A percentile compares a stretch with the other conserved stretches of the same genome.
phyloP scores from a whole-genome alignment of 2,888 invertebrate genomes.

The Gymnocheta viridis region DNA sequence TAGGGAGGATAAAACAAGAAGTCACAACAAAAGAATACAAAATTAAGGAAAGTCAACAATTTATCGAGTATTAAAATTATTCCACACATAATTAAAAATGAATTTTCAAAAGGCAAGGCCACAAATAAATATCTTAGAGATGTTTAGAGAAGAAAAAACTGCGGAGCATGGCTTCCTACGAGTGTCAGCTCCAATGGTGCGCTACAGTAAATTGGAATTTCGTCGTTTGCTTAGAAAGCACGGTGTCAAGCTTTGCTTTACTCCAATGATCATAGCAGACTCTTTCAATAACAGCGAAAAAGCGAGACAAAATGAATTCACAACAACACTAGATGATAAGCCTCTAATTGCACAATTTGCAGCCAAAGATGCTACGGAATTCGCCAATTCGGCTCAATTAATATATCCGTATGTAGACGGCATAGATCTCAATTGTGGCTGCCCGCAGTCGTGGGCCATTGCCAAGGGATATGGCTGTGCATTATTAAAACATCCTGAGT shows the following conservation, averaged over 20 bases:
- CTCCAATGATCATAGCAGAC: slow-evolving; percentile 98
- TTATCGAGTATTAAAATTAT: not conserved
- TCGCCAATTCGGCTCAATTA: slow-evolving; percentile 92
- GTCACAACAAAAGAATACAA: slow-evolving; percentile 40
- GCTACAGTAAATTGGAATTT: slow-evolving; percentile 95
- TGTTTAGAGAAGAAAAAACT: slow-evolving; percentile 85
- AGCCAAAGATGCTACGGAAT: slow-evolving; percentile 91
- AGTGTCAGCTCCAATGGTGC: slow-evolving; percentile 97
- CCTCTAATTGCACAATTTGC: slow-evolving; percentile 98
- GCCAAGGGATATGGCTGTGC: slow-evolving; percentile 94
- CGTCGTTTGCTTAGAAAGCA: slow-evolving; percentile 89
- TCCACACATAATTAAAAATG: slow-evolving; percentile 7
- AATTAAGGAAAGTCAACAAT: slow-evolving; percentile 1
- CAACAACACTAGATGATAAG: slow-evolving; percentile 88
- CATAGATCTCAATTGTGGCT: slow-evolving; percentile 98
- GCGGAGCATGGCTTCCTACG: slow-evolving; percentile 85
- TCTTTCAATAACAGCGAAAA: slow-evolving; percentile 94
- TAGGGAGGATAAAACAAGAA: slow-evolving; percentile 26
- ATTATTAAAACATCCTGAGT: slow-evolving; percentile 91
- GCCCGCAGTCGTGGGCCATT: slow-evolving; percentile 98
- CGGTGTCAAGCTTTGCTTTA: slow-evolving; percentile 94
- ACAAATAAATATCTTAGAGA: slow-evolving; percentile 84
- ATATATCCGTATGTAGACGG: slow-evolving; percentile 94
- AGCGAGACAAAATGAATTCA: slow-evolving; percentile 92
- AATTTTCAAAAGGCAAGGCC: slow-evolving; percentile 15